Percentiles rank a stretch among this genome's conserved stretches.
These are phyloP conservation scores for Sarcophaga subvicina DNA, from an alignment of 2,888 invertebrate species.

Conservation along the genomic window DNA sequence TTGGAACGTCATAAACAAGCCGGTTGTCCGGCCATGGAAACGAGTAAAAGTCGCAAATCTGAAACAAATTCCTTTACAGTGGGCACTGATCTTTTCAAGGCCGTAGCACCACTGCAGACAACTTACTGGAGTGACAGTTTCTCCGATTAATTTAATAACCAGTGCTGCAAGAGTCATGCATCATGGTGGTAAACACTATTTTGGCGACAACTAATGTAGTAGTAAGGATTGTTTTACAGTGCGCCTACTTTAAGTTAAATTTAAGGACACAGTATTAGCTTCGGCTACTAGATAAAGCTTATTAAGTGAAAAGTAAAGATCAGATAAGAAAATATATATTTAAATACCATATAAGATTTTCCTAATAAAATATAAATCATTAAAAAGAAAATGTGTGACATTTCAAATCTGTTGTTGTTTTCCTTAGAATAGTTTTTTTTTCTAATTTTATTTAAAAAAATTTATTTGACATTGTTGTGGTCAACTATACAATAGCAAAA, in stretches of 20 bases:
- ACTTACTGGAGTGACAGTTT: conserved; percentile 83
- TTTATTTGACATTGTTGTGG: too few relatives aligned
- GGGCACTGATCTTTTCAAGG: conserved; percentile 81
- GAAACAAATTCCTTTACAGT: conserved; percentile 74
- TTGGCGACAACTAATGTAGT: background rate
- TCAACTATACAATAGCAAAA: too few relatives aligned
- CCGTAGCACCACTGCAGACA: conserved; percentile 82
- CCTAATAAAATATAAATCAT: background rate
- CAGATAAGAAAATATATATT: conserved; percentile 28
- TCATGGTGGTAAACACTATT: background rate
- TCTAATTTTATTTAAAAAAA: too few relatives aligned
- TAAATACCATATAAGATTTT: conserved; percentile 30
- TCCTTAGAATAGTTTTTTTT: background rate
- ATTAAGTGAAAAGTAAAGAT: background rate
- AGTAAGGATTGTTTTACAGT: background rate
- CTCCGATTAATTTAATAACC: conserved; percentile 78
- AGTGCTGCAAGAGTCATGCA: background rate
- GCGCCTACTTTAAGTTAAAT: background rate
- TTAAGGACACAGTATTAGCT: conserved; percentile 54
- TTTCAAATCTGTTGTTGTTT: background rate
- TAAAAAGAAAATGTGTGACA: background rate
- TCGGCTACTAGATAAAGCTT: conserved; percentile 41
- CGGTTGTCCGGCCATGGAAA: conserved; percentile 72
- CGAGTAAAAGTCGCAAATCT: conserved; percentile 65
- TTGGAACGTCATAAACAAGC: conserved; percentile 77